Evolutionary conservation across 2,797 vertebrate species (phyloP), one percentile per base, ranked within the genome.

Genomic region (Brachyalestes nurse): DNA sequence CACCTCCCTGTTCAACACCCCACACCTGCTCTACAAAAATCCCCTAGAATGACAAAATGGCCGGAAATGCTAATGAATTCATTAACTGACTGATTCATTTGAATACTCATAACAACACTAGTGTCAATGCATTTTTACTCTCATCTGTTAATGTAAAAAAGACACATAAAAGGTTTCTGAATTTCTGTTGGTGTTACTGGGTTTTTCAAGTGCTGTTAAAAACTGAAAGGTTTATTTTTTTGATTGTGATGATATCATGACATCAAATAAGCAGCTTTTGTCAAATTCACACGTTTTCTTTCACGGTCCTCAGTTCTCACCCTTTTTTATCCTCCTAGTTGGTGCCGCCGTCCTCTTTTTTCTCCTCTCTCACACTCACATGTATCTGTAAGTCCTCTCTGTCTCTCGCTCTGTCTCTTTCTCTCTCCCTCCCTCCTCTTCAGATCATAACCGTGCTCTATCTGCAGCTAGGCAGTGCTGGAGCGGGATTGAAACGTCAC

Each of bases 271-370:
- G 61, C 17, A 72, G 60, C 78, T 40, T 40, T 45, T 19, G 49
- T 65, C 60, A 73, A 25, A 72, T 47, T 38, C 42, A 55, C 13
- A 73, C 72, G 16, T 17, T 85, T 84, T 82, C 80, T 78, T 71
- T 89, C 88, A 83, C n/a, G n/a, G 80, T 58, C 53, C 53, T 57
- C 12, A n/a, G 65, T 80, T 74, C 40, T 60, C 51, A 60, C n/a
- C 55, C 58, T 58, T 23, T 84, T 40, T 70, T 79, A 77, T 79
- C 78, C 78, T 79, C 72, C 64, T 77, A 58, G 28, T 49, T 58
- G 42, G 12, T 19, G 16, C 38, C 45, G 23, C 42, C 45, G 16
- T 49, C 38, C 75, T 70, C 47, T 16, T 16, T 78, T 79, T 79
- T 79, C 75, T 23, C 67, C 38, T 67, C 64, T 57, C 58, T 72